Conservation (phyloP, 2,113 vertebrate species). For the Odontesthes bonariensis region DNA sequence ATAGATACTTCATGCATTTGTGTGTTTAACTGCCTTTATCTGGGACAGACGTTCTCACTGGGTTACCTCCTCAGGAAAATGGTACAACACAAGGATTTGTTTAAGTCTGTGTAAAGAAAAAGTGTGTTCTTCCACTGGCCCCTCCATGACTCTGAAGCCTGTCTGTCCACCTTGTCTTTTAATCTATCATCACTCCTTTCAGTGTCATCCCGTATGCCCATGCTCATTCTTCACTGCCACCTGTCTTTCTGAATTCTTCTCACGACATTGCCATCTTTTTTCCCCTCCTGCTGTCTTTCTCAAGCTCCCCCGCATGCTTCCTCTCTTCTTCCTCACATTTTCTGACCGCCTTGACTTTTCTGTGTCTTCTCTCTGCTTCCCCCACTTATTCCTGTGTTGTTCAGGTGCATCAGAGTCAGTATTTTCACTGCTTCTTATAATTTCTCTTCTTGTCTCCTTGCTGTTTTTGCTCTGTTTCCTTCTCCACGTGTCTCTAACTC, state of each 20-base stretch:
- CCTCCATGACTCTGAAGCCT: constrained; percentile 67
- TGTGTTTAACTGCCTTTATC: constrained; percentile 45
- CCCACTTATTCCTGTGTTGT: not conserved
- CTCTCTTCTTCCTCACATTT: not conserved
- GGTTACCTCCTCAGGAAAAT: constrained; percentile 42
- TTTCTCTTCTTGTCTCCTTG: constrained; percentile 45
- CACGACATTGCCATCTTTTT: constrained; percentile 10
- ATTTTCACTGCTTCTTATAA: constrained; percentile 39
- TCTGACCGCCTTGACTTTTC: constrained; percentile 8
- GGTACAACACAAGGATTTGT: constrained; percentile 32
- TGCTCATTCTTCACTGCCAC: constrained; percentile 64
- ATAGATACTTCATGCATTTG: constrained; percentile 34
- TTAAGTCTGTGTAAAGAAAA: constrained; percentile 42
- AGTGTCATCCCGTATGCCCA: constrained; percentile 51
- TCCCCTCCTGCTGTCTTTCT: constrained; percentile 19
- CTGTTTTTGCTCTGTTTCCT: constrained; percentile 27
- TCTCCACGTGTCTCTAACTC: constrained; percentile 37
- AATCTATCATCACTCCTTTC: constrained; percentile 71
- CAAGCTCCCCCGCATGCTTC: constrained; percentile 24
- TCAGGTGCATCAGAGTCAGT: constrained; percentile 36
- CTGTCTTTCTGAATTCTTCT: constrained; percentile 52
- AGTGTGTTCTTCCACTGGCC: constrained; percentile 60
- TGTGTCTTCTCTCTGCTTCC: constrained; percentile 5
- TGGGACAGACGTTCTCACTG: constrained; percentile 32
- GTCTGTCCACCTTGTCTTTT: constrained; percentile 69